Evolutionary conservation across 2,797 vertebrate genomes (phyloP), one percentile per base, ranked within the genome.

Genomic region (Aphelocoma californica): DNA sequence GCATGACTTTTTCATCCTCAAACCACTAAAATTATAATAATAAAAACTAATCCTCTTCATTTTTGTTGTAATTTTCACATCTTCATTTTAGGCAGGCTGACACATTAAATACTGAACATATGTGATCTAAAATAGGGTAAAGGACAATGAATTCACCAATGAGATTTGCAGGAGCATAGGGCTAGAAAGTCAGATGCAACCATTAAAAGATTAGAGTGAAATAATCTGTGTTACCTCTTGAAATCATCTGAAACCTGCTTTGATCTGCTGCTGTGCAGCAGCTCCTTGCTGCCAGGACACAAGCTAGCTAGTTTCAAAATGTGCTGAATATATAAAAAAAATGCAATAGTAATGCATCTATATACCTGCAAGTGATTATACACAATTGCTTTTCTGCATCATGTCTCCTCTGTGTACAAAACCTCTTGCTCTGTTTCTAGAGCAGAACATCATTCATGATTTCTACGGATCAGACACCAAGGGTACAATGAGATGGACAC

Each of bases 281-380:
- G n/a, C 18, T 84, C 26, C 44, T 88, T 82, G 26, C 38, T 88
- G 32, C 34, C 47, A 75, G 24, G 34, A 45, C 58, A 62, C 34
- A 72, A 60, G 29, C 29, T 75, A 72, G 4, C 23, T 58, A 31
- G 25, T 71, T 74, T 58, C 53, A 67, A 67, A 83, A 25, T 86
- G 6, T 83, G 21, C 19, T 81, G 50, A 85, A 87, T 72, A 16
- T 48, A 45, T 31, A 72, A 95, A 95, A 95, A 93, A 91, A 84
- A 36, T 42, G 8, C 14, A 54, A 8, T 3, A 36, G 14, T 38
- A 66, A 38, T 54, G 7, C 23, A 53, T 40, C 26, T 45, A 24
- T 70, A 54, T 70, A 65, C 8, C 29, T 54, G 20, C 12, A 80
- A 62, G 51, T 45, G 13, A 16, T 84, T 73, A n/a, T 18, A 42